Base-by-base conservation (phyloP, 2,797 vertebrate genomes). In the Xenops minutus region DNA sequence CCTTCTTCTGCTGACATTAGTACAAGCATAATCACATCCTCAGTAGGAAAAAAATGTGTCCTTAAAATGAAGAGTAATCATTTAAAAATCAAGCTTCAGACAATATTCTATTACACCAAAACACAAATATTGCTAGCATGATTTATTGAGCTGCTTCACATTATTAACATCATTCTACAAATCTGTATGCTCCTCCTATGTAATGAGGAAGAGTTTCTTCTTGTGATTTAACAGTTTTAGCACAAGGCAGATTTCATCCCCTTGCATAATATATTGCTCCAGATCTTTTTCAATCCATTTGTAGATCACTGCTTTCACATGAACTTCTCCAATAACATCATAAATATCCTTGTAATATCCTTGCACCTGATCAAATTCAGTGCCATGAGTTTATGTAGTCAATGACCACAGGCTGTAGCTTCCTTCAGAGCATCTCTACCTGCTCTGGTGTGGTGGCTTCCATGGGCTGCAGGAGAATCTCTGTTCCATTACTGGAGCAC, bases 171-270 rank as follows among this genome's bases (percentile, higher is more conserved):
- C 2, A 29, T 81, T 74, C 44, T 58, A 44, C 27, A 81, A 68
- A 82, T 43, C 16, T 43, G 1, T 49, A 26, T 27, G 5, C 2
- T 51, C 3, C 12, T 80, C 44, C 52, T 36, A 43, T 72, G 97
- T 98, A 80, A 98, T 98, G 81, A 98, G 98, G 92, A 98, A 98
- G 29, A 98, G 95, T 78, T 98, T 98, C 61, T 98, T 98, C 74
- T 97, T 96, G 20, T 96, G 96, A 39, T 95, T 96, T 59, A 98
- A 95, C 69, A 98, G 91, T 55, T 96, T 98, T 79, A 98, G 89
- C 62, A 98, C 97, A 12, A 98, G 97, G 1, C 96, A 98, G 0
- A 95, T 97, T 81, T 98, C 98, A 5, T 98, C 97, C 39, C 96
- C 97, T 10, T 94, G 95, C 64, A 98, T 90, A 89, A 98, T 98